Conservation (phyloP, 2,888 invertebrate species). For the Eristalis pertinax region DNA sequence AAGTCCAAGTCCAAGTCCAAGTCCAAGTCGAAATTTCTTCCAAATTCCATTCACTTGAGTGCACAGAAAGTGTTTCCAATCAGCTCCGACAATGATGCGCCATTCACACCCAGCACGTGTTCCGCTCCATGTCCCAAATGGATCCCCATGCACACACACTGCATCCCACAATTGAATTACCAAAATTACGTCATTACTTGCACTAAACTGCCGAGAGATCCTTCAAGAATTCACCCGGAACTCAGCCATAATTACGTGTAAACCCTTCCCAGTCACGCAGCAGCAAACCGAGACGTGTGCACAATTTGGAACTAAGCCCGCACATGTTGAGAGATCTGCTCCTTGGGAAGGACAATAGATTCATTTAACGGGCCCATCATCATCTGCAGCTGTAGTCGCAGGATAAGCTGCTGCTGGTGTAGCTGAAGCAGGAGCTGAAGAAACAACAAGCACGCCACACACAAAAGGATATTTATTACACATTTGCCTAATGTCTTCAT, state of each 20-base stretch:
- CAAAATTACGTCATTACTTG: constrained; percentile 40
- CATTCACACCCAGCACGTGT: not conserved
- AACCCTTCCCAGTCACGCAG: constrained; percentile 48
- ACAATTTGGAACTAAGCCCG: constrained; percentile 31
- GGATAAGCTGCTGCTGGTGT: not conserved
- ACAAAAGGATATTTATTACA: constrained; percentile 65
- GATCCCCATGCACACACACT: not conserved
- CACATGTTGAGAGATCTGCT: constrained; percentile 1
- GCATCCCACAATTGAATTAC: constrained; percentile 45
- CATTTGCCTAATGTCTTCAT: constrained; percentile 66
- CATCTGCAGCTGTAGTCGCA: not conserved
- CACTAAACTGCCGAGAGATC: constrained; percentile 9
- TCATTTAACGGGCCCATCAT: constrained; percentile 14
- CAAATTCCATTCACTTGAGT: too few species aligned
- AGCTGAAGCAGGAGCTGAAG: not conserved
- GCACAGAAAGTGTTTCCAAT: not conserved
- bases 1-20: too few species aligned
- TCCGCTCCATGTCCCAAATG: not conserved
- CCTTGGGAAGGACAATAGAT: constrained; percentile 41
- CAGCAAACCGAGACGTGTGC: not conserved
- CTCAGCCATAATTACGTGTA: constrained; percentile 54
- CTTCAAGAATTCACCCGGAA: constrained; percentile 45
- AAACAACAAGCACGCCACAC: constrained; percentile 19
- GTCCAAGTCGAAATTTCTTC: too few species aligned
- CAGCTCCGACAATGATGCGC: not conserved